phyloP scores from a whole-genome alignment of 1,140 invertebrate species.

The Melitaea cinxia region DNA sequence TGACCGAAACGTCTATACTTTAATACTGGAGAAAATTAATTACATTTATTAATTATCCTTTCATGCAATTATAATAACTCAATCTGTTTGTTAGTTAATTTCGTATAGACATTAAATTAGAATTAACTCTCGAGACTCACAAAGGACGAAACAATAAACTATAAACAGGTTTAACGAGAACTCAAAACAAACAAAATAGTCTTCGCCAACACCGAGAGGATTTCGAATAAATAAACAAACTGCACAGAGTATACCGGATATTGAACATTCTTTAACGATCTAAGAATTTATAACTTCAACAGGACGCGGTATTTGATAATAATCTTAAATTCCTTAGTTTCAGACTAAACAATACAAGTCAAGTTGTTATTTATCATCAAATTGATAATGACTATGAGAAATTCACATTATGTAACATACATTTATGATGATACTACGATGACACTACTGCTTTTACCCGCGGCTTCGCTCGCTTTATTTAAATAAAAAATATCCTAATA shows the following conservation, averaged over 20 bases:
- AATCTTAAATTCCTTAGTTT: no score
- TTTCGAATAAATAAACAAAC: conserved; percentile 30
- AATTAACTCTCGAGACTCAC: conserved; percentile 15
- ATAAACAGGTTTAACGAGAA: conserved; percentile 27
- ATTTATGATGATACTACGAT: no score
- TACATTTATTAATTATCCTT: neutral
- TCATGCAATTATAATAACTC: neutral
- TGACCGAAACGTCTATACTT: no score
- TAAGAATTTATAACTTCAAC: neutral
- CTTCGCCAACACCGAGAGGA: conserved; percentile 19
- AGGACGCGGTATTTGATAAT: neutral
- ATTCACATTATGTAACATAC: no score
- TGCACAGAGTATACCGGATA: conserved; percentile 18
- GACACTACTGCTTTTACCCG: no score
- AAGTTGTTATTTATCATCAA: no score
- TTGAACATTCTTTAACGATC: conserved; percentile 19
- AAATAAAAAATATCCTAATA: no score
- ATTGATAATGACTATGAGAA: no score
- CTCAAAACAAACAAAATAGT: conserved; percentile 26
- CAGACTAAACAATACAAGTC: no score
- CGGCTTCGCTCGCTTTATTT: no score
- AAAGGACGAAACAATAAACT: conserved; percentile 32
- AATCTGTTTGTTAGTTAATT: neutral
- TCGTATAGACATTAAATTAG: neutral
- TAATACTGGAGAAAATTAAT: no score